Conservation (phyloP, 2,888 invertebrate species). For the Idaea dimidiata region DNA sequence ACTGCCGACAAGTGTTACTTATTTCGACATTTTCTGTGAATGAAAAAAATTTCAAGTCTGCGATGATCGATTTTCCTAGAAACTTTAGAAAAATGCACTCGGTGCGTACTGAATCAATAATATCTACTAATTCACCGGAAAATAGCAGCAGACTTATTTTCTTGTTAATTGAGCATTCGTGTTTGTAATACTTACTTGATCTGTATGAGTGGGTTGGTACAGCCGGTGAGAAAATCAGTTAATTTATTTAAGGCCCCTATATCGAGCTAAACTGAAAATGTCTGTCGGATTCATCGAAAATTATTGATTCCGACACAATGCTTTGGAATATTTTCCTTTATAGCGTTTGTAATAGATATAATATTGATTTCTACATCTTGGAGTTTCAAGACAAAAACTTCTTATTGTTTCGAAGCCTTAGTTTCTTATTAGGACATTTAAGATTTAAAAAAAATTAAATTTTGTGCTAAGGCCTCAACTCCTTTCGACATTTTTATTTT, state of each 20-base stretch:
- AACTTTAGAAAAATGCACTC: conserved; percentile 25
- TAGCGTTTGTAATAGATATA: no score
- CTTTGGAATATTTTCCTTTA: no score
- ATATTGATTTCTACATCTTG: no score
- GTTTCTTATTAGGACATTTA: no score
- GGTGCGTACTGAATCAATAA: conserved; percentile 34
- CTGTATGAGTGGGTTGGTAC: conserved; percentile 5
- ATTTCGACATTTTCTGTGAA: background rate
- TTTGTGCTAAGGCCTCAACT: no score
- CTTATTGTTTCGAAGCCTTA: no score
- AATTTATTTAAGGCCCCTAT: background rate
- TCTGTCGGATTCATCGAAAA: no score
- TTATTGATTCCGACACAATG: no score
- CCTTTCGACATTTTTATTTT: no score
- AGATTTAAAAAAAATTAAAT: no score
- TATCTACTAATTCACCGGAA: conserved; percentile 54
- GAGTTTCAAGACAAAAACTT: no score
- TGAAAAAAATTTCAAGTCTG: conserved; percentile 16
- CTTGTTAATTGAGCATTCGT: conserved; percentile 45
- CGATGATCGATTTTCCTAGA: conserved; percentile 23
- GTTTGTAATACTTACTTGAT: conserved; percentile 40
- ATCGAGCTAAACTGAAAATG: no score
- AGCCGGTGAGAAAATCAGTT: background rate
- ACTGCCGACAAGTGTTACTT: background rate
- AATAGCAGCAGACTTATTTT: conserved; percentile 53